A percentile compares a stretch with the other conserved stretches of the same genome.
phyloP scores from a whole-genome alignment of 2,888 invertebrate species.

The Galerucella nymphaeae region DNA sequence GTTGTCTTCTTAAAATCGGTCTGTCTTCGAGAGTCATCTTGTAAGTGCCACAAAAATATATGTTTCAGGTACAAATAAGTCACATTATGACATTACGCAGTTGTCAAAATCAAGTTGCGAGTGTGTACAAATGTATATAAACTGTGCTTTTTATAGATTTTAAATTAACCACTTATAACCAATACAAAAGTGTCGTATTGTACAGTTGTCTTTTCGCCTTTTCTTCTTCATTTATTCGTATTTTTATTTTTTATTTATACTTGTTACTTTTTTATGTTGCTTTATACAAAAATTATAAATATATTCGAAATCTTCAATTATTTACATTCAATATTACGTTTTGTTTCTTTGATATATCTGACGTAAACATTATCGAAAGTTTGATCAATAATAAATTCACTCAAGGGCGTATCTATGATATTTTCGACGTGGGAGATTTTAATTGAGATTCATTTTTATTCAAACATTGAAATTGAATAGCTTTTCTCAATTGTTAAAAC shows the following conservation, averaged over 20 bases:
- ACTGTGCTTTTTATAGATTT: conserved; percentile 6
- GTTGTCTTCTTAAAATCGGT: conserved; percentile 39
- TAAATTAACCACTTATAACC: conserved; percentile 9
- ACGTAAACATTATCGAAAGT: neutral
- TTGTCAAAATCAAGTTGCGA: conserved; percentile 9
- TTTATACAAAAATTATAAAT: conserved; percentile 5
- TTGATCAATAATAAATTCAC: conserved; percentile 8
- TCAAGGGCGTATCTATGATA: conserved; percentile 25
- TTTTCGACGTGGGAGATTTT: neutral
- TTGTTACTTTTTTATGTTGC: neutral
- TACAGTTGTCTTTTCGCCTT: conserved; percentile 15
- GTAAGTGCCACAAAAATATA: conserved; percentile 20
- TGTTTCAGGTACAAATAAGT: conserved; percentile 41
- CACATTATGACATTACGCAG: conserved; percentile 38
- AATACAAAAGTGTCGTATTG: conserved; percentile 2
- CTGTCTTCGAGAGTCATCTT: conserved; percentile 47
- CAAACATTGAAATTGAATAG: neutral
- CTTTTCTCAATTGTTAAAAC: too few species aligned
- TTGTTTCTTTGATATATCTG: conserved; percentile 3
- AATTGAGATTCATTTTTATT: neutral
- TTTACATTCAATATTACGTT: conserved; percentile 4
- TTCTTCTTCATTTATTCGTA: conserved; percentile 28
- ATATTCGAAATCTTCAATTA: neutral
- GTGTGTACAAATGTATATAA: neutral
- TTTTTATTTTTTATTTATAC: neutral